A percentile compares a stretch with the other conserved stretches of the same genome.
phyloP scores from a whole-genome alignment of 2,888 invertebrate genomes.

The Eledona agricola region DNA sequence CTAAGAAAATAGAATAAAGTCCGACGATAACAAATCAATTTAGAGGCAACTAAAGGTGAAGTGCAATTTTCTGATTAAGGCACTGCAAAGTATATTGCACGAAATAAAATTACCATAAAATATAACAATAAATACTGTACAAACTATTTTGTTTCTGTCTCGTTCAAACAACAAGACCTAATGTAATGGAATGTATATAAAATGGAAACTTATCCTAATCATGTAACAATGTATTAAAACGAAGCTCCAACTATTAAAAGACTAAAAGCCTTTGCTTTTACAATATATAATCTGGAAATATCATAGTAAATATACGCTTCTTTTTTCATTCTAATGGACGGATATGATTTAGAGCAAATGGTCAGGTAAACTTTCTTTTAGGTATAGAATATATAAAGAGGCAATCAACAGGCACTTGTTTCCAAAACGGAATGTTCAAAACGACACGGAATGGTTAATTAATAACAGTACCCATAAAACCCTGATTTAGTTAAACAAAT shows the following conservation, averaged over 20 bases:
- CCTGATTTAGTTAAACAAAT: conserved; percentile 18
- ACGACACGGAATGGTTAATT: conserved; percentile 16
- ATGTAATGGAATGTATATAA: conserved; percentile 36
- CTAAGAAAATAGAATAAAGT: conserved; percentile 37
- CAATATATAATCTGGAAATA: conserved; percentile 35
- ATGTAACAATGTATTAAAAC: conserved; percentile 33
- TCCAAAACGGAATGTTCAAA: conserved; percentile 27
- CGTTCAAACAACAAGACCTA: conserved; percentile 31
- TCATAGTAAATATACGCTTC: conserved; percentile 38
- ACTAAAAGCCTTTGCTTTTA: conserved; percentile 34
- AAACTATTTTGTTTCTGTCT: conserved; percentile 36
- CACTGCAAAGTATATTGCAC: conserved; percentile 44
- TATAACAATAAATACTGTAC: conserved; percentile 44
- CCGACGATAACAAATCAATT: conserved; percentile 19
- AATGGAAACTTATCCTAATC: conserved; percentile 30
- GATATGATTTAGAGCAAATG: conserved; percentile 49
- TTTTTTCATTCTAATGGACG: conserved; percentile 48
- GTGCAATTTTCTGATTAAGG: conserved; percentile 40
- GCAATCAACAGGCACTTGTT: conserved; percentile 33
- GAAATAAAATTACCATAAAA: conserved; percentile 36
- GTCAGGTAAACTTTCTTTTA: conserved; percentile 29
- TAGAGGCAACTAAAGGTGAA: conserved; percentile 25
- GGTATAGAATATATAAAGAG: no score
- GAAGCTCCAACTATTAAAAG: conserved; percentile 33
- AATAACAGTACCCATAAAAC: conserved; percentile 24